phyloP scores from a whole-genome alignment of 2,888 invertebrate genomes.

The Oegoconia quadripuncta region DNA sequence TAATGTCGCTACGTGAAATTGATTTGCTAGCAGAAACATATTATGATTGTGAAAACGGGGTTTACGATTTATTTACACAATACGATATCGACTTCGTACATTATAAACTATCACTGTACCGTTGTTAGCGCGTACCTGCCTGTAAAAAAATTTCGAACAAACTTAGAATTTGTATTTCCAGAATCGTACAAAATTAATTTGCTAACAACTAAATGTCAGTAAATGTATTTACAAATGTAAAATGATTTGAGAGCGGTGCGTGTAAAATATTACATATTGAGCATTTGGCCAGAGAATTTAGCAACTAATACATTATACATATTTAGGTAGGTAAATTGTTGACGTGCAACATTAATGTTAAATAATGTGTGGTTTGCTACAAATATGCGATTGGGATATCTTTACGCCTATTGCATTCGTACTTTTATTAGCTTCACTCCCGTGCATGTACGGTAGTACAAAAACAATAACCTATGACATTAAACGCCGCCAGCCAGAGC shows the following conservation, averaged over 20 bases:
- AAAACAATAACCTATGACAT: conserved; percentile 40
- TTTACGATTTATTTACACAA: conserved; percentile 79
- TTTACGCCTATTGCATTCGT: conserved; percentile 44
- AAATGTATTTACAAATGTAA: not conserved
- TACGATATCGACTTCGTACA: conserved; percentile 65
- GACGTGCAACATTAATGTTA: conserved; percentile 8
- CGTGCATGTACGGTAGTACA: conserved; percentile 29
- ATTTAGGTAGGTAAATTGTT: not conserved
- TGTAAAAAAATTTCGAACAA: conserved; percentile 25
- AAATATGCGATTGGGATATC: conserved; percentile 34
- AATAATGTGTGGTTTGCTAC: conserved; percentile 25
- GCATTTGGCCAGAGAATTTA: too few relatives aligned
- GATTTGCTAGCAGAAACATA: conserved; percentile 78
- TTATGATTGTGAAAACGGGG: conserved; percentile 79
- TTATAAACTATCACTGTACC: conserved; percentile 62
- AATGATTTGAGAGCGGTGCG: not conserved
- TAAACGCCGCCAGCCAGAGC: conserved; percentile 30
- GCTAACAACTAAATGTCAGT: not conserved
- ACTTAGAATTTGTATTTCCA: conserved; percentile 9
- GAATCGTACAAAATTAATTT: conserved; percentile 7
- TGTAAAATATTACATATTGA: too few relatives aligned
- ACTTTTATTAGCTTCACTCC: conserved; percentile 45
- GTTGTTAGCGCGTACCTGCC: conserved; percentile 34
- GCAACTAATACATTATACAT: not conserved
- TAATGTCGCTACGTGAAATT: conserved; percentile 79